Evolutionary conservation across 1,140 invertebrate genomes (phyloP), one percentile per base, ranked within the genome.

Genomic region (Rhopalosiphum padi): DNA sequence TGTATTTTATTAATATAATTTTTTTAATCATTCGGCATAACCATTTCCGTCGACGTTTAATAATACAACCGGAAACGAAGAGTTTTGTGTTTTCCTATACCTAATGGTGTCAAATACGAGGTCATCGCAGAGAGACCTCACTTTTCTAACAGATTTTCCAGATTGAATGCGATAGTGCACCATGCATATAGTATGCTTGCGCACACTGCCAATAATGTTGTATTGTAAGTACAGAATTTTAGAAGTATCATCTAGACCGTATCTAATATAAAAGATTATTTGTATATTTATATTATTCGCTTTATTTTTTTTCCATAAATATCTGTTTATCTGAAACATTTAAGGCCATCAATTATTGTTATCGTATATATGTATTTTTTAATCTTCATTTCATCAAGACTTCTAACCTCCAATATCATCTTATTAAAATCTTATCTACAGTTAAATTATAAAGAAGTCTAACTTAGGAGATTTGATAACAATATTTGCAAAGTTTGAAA

Each of bases 61-160:
- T 60, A 60, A 60, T 90, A 90, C 37, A 68, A 68, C 89, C 89
- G 89, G 89, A 90, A 90, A 90, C 25, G 25, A 60, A 43, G 30
- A 90, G 35, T 60, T 60, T 55, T 55, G 35, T 55, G 37, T 90
- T 43, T 90, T 68, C 55, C 51, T 68, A 88, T 88, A 51, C 46
- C 86, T 88, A 90, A 90, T 68, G 89, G 25, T 90, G 53, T 60
- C 55, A 68, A 90, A 90, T 43, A 30, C 53, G 53, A 90, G 88
- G 88, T 68, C 89, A 60, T 43, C 25, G 11, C 25, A 43, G 25
- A 90, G 53, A 90, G 53, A 35, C 88, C 53, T 60, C 88, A 90
- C 88, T 60, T 90, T 90, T 89, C 46, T 60, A 90, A 60, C 37
- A 90, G 37, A 68, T 90, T 90, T 68, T 90, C 53, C 89, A 60